Evolutionary conservation across 37 sponge, comb jelly and placozoan species (phyloP).

Genomic region (Theonella swinhoei): DNA sequence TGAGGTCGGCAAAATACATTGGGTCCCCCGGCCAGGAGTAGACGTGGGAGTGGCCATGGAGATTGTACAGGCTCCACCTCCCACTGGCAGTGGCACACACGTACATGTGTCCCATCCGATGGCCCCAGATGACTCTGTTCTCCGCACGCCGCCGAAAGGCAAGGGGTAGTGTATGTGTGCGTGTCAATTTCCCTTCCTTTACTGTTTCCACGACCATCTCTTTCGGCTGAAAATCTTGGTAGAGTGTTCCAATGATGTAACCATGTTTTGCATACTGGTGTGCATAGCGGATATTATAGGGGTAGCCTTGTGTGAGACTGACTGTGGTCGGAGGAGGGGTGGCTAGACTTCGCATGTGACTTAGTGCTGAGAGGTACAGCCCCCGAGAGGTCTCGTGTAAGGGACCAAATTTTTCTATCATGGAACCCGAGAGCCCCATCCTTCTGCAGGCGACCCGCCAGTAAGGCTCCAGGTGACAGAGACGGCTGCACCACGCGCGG

Average conservation of each 20-base stretch:
- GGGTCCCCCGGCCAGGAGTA: constrained; percentile 12
- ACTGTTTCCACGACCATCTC: constrained; percentile 20
- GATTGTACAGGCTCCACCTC: constrained; percentile 33
- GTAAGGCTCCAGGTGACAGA: constrained; percentile 37
- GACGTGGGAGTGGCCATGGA: not conserved
- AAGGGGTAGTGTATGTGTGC: not conserved
- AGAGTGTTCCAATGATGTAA: constrained; percentile 24
- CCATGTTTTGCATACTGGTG: constrained; percentile 20
- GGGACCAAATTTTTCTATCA: not conserved
- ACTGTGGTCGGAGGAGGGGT: not conserved
- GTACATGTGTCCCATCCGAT: not conserved
- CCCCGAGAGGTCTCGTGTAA: constrained; percentile 6
- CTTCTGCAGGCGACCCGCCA: constrained; percentile 26
- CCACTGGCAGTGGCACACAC: constrained; percentile 48
- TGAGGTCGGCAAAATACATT: constrained; percentile 25
- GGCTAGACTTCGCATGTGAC: not conserved
- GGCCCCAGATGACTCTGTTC: constrained; percentile 29
- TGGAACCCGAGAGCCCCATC: constrained; percentile 21
- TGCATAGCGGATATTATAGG: constrained; percentile 25
- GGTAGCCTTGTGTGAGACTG: not conserved
- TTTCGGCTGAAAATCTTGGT: constrained; percentile 47
- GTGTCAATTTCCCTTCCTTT: not conserved
- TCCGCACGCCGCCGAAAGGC: not conserved
- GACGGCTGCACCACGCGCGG: constrained; percentile 10
- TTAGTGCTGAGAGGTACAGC: not conserved